Base-by-base conservation (phyloP, 1,140 invertebrate genomes). In the Dendroctonus valens region DNA sequence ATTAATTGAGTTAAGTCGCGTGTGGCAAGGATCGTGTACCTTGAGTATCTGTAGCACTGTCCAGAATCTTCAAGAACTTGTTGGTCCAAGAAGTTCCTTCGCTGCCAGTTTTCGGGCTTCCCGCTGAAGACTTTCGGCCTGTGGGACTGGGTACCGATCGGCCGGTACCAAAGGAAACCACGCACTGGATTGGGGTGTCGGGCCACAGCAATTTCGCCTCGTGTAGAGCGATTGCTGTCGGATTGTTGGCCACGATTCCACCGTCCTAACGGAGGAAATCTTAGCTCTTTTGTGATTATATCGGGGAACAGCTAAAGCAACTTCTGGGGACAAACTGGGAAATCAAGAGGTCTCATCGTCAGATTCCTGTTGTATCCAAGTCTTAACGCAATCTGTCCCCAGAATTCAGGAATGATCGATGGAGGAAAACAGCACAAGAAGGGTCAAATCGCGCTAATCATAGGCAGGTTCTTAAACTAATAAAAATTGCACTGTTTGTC, bases 21-120 rank as follows among this genome's bases (percentile, higher is more conserved):
- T 41, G 59, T 49, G 54, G 5, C 40, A 91, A 11, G 14, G 2
- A 38, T 3, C 38, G 38, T 44, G 5, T 60, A 67, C 89, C 87
- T 86, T 94, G 91, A 15, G 91, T 93, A 76, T 94, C 93, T 41
- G 94, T 96, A 5, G 94, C 94, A 77, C 91, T 93, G 70, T 95
- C 92, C 37, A 96, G 79, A 53, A 96, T 90, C 78, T 90, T 92
- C 58, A 86, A 82, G 72, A 95, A 88, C 79, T 94, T 94, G 67
- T 89, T 86, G 77, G 87, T 90, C 84, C 93, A 90, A 44, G 85
- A 87, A 2, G 87, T 84, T 26, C 76, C 57, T 78, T 59, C 73
- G 72, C 41, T 79, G 74, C 11, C 74, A 53, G 8, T 49, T 38
- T 49, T 37, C 37, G 5, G 44, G n/a, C 5, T 26, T 12, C 8